These are phyloP conservation scores for Mesocricetus auratus DNA, from an alignment of 2,113 vertebrate genomes.

Conservation along the genomic window DNA sequence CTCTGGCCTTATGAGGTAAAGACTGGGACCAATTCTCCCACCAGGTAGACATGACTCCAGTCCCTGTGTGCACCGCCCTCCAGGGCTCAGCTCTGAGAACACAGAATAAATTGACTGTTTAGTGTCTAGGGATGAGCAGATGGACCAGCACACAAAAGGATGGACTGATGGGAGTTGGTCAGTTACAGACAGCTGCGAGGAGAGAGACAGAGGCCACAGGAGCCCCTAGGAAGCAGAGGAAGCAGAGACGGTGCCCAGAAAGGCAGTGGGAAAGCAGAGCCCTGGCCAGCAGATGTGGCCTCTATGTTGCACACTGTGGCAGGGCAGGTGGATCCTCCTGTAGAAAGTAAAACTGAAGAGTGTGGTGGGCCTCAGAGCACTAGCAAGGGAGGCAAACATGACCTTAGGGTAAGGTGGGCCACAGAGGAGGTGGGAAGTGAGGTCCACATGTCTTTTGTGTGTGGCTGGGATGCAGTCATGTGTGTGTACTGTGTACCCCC, in stretches of 20 bases:
- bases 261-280: not conserved
- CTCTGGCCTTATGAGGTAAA: not conserved
- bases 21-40: not conserved
- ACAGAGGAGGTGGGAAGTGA: fast-evolving
- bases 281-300: not conserved
- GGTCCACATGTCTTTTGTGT: fast-evolving
- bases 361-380: not conserved
- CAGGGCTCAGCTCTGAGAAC: not conserved
- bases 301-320: not conserved
- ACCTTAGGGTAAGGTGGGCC: not conserved
- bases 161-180: not conserved
- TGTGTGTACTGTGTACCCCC: fast-evolving
- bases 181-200: not conserved
- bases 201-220: fast-evolving
- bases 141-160: not conserved
- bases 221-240: not conserved
- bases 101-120: fast-evolving
- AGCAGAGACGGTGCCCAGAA: not conserved
- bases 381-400: not conserved
- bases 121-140: too few species aligned
- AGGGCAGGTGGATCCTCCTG: not conserved
- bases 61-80: not conserved
- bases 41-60: not conserved
- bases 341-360: too few species aligned
- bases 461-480: fast-evolving